Base-by-base conservation (phyloP, 2,113 vertebrate genomes). In the cat (Felis catus) region DNA sequence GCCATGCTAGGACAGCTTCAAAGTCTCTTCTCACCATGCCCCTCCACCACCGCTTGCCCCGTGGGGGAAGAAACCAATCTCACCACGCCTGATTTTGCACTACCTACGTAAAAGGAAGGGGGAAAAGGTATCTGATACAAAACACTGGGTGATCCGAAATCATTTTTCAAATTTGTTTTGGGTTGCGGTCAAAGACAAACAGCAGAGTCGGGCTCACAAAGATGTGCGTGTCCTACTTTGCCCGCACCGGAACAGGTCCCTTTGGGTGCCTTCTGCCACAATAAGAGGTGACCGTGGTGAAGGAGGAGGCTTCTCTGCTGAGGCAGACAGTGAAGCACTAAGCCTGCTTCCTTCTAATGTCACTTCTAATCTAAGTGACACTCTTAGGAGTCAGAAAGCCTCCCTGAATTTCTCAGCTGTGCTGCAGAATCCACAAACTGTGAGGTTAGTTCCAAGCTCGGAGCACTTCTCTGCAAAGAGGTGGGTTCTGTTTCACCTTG, bases 91-190 rank as follows among this genome's bases (percentile, higher is more conserved):
- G 3, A 1, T 66, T 66, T 78, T 63, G 84, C 53, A 51, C 87
- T 78, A 90, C 63, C 55, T 84, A 3, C 33, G 51, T 41, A 45
- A 66, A 93, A 92, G 36, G 74, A 93, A 89, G 70, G 76, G 12
- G 31, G 36, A 18, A 78, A 61, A 39, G 85, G 2, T 18, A 70
- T 16, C 29, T 29, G 39, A 74, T 78, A 16, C 36, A 88, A 94
- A 91, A 29, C 25, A 33, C n/a, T 14, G 29, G 55, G 4, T 55
- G 23, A 33, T 63, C 31, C 78, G 51, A 89, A 94, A 21, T 83
- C 36, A 88, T 80, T 81, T 96, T 79, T 36, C 58, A 95, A 74
- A 25, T 36, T 70, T 70, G 19, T 33, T 66, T 68, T 2, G 73
- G 63, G 76, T 41, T 33, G 31, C 23, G 65, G n/a, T 65, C n/a